Evolutionary conservation across 1,140 invertebrate genomes (phyloP), one percentile per base, ranked within the genome.

Genomic region (Drosophila kikkawai): DNA sequence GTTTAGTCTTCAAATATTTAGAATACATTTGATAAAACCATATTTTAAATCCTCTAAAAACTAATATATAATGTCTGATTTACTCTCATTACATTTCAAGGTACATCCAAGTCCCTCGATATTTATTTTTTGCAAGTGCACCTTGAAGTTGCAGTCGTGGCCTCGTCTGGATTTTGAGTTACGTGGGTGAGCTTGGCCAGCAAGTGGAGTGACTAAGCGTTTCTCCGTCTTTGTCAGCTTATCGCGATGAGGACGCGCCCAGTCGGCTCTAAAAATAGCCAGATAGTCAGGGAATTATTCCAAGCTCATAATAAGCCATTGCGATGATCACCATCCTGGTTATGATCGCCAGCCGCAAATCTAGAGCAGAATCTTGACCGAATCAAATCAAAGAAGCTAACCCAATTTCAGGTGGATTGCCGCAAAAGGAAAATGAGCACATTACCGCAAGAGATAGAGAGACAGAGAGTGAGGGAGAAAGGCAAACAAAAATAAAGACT

Each of bases 151-250:
- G 67, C 64, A 68, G 12, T 69, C 74, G 70, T 68, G 64, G 75
- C 66, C 57, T 69, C 66, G 65, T 79, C 76, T 77, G 74, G 74
- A 74, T 82, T 73, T 74, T 69, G 74, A 67, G 75, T 90, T 90
- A 90, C 85, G 85, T 90, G 85, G 85, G 85, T 90, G 85, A 90
- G 85, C 83, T 85, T 71, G 69, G 82, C 80, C 81, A 84, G 83
- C 84, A 88, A 88, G 85, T 90, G 85, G 86, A 85, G 79, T 88
- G 85, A 88, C 85, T 88, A 88, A 88, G 85, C 85, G 85, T 55
- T 84, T 61, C 59, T 67, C 26, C 29, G 29, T 56, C 64, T 77
- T 50, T 45, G 71, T 51, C 59, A 53, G 75, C 73, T 80, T 84
- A 88, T 88, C 84, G 80, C 42, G 73, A 88, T 88, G 80, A 69